Percentiles rank a stretch among this genome's conserved stretches.
Evolutionary conservation across 2,797 vertebrate genomes (phyloP).

Genomic region (Paramormyrops hopkinsi): DNA sequence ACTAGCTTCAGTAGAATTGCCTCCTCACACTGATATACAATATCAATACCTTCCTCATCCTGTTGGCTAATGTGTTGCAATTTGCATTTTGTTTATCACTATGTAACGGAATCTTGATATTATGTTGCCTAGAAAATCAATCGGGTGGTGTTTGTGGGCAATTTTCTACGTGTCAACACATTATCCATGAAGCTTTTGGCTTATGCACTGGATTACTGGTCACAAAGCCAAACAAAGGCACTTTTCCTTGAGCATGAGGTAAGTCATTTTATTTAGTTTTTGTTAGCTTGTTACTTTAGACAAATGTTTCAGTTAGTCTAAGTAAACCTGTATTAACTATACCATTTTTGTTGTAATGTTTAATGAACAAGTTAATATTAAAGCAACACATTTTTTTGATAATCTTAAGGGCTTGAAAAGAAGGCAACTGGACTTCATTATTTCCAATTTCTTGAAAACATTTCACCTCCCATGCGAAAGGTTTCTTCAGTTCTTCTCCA

Average conservation of each 20-base stretch:
- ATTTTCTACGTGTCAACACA: slow-evolving; percentile 74
- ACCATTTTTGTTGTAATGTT: not conserved
- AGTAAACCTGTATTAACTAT: not conserved
- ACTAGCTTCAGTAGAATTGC: not conserved
- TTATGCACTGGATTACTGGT: slow-evolving; percentile 72
- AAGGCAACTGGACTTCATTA: not conserved
- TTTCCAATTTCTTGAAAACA: not conserved
- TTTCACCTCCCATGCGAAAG: not conserved
- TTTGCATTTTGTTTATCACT: not conserved
- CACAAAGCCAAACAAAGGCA: slow-evolving; percentile 71
- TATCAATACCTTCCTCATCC: not conserved
- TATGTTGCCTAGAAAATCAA: slow-evolving; percentile 16
- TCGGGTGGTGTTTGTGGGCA: slow-evolving; percentile 71
- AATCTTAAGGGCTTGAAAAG: not conserved
- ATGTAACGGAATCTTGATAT: not conserved
- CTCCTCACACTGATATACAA: not conserved
- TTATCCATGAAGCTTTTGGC: slow-evolving; percentile 76
- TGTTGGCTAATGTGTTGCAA: no score
- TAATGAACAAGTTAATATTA: not conserved
- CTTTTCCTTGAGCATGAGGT: slow-evolving; percentile 77
- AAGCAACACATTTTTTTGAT: not conserved
- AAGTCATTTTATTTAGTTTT: slow-evolving; percentile 23
- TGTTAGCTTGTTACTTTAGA: not conserved
- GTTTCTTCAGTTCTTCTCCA: not conserved
- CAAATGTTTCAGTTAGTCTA: not conserved